A percentile compares a stretch with the other conserved stretches of the same genome.
phyloP scores from a whole-genome alignment of 2,113 vertebrate genomes.

The Syrmaticus mikado region DNA sequence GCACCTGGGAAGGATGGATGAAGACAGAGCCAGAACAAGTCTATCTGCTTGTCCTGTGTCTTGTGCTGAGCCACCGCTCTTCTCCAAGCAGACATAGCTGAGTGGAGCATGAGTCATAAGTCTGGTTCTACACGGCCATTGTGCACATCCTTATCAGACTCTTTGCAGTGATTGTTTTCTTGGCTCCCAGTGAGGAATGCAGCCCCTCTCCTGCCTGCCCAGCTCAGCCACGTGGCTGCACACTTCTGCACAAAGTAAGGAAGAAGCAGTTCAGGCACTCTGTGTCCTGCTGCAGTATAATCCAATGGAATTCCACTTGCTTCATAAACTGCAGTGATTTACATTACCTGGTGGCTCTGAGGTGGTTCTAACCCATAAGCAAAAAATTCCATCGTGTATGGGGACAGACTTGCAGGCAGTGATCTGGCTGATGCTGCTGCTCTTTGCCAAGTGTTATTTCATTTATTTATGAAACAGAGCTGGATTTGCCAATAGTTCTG shows the following conservation, averaged over 20 bases:
- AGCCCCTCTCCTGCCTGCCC: neutral
- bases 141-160: neutral
- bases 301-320: accelerated
- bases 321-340: neutral
- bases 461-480: neutral
- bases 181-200: neutral
- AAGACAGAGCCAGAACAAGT: neutral
- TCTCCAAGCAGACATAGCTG: neutral
- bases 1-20: neutral
- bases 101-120: neutral
- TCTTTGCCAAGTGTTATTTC: neutral
- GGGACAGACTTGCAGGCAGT: neutral
- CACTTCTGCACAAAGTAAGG: neutral
- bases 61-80: neutral
- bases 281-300: neutral
- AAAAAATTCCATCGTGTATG: neutral
- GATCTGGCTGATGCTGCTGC: neutral
- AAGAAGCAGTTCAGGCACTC: neutral
- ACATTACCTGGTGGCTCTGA: accelerated
- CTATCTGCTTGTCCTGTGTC: neutral
- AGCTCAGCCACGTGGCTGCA: neutral
- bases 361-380: neutral
- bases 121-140: neutral
- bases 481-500: neutral
- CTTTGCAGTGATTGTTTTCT: neutral